Percentiles rank a stretch among this genome's conserved stretches.
phyloP scores from a whole-genome alignment of 2,797 vertebrate genomes.

The Channa striata region DNA sequence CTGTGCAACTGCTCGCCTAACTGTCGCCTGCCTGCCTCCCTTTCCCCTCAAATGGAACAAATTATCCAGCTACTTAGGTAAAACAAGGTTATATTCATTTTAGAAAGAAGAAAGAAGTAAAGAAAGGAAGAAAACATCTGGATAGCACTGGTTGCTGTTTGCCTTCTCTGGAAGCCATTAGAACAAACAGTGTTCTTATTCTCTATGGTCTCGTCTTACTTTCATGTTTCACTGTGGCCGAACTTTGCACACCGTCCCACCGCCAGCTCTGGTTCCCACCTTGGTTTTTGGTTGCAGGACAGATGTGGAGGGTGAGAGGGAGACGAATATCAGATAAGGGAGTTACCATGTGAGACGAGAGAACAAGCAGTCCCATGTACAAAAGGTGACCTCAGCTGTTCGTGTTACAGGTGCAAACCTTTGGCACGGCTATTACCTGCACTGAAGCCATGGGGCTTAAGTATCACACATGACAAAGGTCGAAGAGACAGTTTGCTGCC shows the following conservation, averaged over 20 bases:
- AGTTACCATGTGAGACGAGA: conserved; percentile 42
- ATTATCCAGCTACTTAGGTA: conserved; percentile 64
- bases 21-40: conserved; percentile 62
- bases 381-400: conserved; percentile 64
- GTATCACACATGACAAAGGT: conserved; percentile 59
- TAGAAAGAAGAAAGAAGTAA: conserved; percentile 41
- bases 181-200: conserved; percentile 59
- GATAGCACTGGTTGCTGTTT: conserved; percentile 62
- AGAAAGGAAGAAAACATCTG: conserved; percentile 70
- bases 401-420: conserved; percentile 65
- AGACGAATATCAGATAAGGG: conserved; percentile 55
- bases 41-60: conserved; percentile 72
- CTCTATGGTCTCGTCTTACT: conserved; percentile 56
- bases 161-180: conserved; percentile 79
- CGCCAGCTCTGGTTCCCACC: conserved; percentile 73
- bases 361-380: conserved; percentile 56
- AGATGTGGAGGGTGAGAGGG: conserved; percentile 42
- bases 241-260: conserved; percentile 68
- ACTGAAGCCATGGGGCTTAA: conserved; percentile 26
- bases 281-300: conserved; percentile 47
- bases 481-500: conserved; percentile 24
- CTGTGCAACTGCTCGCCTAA: conserved; percentile 72
- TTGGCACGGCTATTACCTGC: conserved; percentile 51
- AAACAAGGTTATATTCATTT: conserved; percentile 75
- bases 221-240: conserved; percentile 62